Evolutionary conservation across 2,797 vertebrate species (phyloP).

Genomic region (Synanceia verrucosa): DNA sequence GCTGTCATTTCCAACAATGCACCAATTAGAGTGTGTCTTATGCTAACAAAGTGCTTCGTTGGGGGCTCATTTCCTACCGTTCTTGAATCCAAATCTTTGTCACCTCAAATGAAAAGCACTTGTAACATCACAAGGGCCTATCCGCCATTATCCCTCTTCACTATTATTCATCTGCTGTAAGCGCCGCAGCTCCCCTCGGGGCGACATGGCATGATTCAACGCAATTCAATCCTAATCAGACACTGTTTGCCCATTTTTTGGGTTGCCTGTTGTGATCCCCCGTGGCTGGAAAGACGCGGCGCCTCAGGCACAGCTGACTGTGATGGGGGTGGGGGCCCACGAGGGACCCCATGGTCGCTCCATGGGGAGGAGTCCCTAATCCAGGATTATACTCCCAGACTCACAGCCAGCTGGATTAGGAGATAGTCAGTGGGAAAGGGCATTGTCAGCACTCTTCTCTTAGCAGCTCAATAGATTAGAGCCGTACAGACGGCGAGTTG

Average conservation of each 20-base stretch:
- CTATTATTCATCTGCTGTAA: constrained; percentile 70
- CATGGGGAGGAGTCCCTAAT: constrained; percentile 75
- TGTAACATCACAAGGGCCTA: constrained; percentile 62
- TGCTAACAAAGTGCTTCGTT: constrained; percentile 51
- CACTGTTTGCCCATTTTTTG: constrained; percentile 68
- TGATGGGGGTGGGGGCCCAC: constrained; percentile 39
- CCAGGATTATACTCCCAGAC: constrained; percentile 79
- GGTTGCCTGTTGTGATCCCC: constrained; percentile 56
- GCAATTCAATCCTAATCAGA: constrained; percentile 73
- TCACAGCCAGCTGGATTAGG: constrained; percentile 77
- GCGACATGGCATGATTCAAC: constrained; percentile 62
- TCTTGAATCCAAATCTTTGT: constrained; percentile 61
- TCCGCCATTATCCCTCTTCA: constrained; percentile 69
- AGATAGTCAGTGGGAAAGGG: constrained; percentile 71
- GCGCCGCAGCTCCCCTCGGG: constrained; percentile 66
- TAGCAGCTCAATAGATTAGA: constrained; percentile 79
- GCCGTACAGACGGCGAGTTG: constrained; percentile 42
- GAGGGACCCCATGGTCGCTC: constrained; percentile 61
- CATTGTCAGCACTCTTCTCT: constrained; percentile 76
- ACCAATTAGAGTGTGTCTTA: constrained; percentile 51
- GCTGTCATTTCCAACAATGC: constrained; percentile 50
- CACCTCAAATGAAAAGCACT: constrained; percentile 62
- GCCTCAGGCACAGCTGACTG: constrained; percentile 76
- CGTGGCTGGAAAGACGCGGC: constrained; percentile 47
- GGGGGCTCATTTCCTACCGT: constrained; percentile 40